Base-by-base conservation (phyloP, 2,888 invertebrate genomes). In the Ditylenchus weischeri region DNA sequence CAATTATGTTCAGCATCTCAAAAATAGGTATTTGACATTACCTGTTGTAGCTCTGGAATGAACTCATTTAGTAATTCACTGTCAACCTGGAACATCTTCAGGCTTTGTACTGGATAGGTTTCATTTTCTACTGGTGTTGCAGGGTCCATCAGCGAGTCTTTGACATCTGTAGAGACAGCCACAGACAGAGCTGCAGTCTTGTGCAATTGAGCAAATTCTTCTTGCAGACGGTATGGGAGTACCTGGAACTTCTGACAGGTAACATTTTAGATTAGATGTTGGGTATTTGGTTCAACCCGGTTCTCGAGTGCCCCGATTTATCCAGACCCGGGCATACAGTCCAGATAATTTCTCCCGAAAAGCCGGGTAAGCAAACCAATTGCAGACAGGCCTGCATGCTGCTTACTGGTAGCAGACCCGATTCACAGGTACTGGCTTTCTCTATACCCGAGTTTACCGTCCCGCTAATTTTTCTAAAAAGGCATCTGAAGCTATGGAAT, bases 211-310 rank as follows among this genome's bases (percentile, higher is more conserved):
- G 78, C 78, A 59, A 82, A 81, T 21, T 78, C 78, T 36, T 78
- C 77, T 64, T 80, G 80, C 4, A 81, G 67, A 21, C 81, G 72
- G 57, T 75, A 78, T 15, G 79, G 79, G 15, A 81, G 74, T n/a
- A 80, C 74, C 60, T 66, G 29, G 38, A 1, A 50, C 57, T 35
- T 23, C 36, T 18, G 21, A 57, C 15, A 38, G 15, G 48, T 35
- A 36, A 51, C 29, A 29, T 29, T 29, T 29, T 29, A 29, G 29
- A 70, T 8, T n/a, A 47, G 6, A 51, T 69, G n/a, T 19, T 23
- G 50, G 49, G n/a, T 50, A 67, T 66, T 62, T 62, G 29, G 65
- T 10, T 38, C 19, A 35, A 11, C 64, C 59, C 21, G 2, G 29
- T 29, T 29, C 29, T 29, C 5, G 29, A 5, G 29, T 29, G 29